Conservation (phyloP, 2,888 invertebrate genomes). For the Meteorus colon region DNA sequence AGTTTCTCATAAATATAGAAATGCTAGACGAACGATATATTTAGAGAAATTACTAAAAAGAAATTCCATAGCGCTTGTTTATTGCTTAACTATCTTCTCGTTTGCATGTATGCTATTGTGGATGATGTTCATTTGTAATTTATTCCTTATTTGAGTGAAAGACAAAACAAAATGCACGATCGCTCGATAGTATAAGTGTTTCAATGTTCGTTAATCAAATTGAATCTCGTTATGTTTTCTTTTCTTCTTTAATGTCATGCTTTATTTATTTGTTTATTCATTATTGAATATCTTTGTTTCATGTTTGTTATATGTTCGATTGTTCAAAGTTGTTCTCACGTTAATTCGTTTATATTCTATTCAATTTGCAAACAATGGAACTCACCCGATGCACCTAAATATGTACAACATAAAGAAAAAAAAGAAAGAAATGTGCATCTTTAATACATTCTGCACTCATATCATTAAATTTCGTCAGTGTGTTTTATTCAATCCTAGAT, state of each 20-base stretch:
- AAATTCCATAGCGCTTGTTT: constrained; percentile 65
- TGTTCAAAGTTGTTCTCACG: constrained; percentile 11
- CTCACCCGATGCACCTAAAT: not conserved
- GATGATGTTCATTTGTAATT: constrained; percentile 58
- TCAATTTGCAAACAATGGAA: not conserved
- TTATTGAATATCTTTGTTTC: not conserved
- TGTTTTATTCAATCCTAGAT: not conserved
- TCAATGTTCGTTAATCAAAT: not conserved
- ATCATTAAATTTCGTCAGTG: not conserved
- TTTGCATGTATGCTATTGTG: constrained; percentile 67
- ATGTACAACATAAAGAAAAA: not conserved
- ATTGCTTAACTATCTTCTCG: constrained; percentile 64
- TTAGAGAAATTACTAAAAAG: constrained; percentile 65
- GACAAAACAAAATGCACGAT: constrained; percentile 32
- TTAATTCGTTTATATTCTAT: not conserved
- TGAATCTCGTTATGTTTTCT: not conserved
- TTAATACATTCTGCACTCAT: not conserved
- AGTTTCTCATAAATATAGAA: constrained; percentile 63
- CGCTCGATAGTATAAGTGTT: not conserved
- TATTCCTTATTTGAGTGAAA: not conserved
- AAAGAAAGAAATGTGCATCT: not conserved
- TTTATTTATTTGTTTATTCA: constrained; percentile 19
- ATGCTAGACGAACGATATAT: constrained; percentile 63
- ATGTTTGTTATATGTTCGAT: not conserved
- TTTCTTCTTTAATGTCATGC: constrained; percentile 21